These are phyloP conservation scores for Lochmaea capreae DNA, from an alignment of 2,888 invertebrate species.

Conservation along the genomic window DNA sequence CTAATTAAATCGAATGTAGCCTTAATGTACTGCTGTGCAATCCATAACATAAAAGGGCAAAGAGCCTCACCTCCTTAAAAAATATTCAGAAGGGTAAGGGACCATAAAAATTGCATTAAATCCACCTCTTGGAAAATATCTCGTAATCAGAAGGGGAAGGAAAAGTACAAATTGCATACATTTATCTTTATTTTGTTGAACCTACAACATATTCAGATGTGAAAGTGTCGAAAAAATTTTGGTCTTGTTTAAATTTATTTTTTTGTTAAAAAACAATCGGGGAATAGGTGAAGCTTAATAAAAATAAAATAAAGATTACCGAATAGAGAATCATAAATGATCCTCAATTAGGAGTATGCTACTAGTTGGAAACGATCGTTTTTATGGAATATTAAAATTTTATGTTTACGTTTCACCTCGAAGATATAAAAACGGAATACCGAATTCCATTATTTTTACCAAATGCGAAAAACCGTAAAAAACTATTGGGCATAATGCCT, in stretches of 20 bases:
- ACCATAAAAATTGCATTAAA: too few relatives aligned
- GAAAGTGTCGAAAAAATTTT: neutral
- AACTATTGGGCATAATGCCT: conserved; percentile 28
- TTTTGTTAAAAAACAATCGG: neutral
- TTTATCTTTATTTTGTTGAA: too few relatives aligned
- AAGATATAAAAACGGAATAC: conserved; percentile 31
- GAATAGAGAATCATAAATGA: conserved; percentile 15
- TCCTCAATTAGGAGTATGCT: conserved; percentile 26
- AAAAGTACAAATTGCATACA: too few relatives aligned
- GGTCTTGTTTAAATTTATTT: neutral
- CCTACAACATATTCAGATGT: too few relatives aligned
- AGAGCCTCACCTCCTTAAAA: too few relatives aligned
- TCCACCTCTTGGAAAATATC: too few relatives aligned
- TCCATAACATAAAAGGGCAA: too few relatives aligned
- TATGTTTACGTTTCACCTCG: conserved; percentile 30
- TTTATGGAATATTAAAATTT: conserved; percentile 37
- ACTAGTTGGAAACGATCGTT: conserved; percentile 23
- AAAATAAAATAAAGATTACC: conserved; percentile 17
- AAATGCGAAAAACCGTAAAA: conserved; percentile 34
- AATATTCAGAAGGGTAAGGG: too few relatives aligned
- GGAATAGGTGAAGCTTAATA: neutral
- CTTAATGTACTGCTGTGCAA: too few relatives aligned
- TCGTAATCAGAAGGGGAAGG: too few relatives aligned
- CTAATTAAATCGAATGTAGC: too few relatives aligned
- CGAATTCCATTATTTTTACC: conserved; percentile 34